Base-by-base conservation (phyloP, 2,888 invertebrate genomes). In the Epistrophella euchroma region DNA sequence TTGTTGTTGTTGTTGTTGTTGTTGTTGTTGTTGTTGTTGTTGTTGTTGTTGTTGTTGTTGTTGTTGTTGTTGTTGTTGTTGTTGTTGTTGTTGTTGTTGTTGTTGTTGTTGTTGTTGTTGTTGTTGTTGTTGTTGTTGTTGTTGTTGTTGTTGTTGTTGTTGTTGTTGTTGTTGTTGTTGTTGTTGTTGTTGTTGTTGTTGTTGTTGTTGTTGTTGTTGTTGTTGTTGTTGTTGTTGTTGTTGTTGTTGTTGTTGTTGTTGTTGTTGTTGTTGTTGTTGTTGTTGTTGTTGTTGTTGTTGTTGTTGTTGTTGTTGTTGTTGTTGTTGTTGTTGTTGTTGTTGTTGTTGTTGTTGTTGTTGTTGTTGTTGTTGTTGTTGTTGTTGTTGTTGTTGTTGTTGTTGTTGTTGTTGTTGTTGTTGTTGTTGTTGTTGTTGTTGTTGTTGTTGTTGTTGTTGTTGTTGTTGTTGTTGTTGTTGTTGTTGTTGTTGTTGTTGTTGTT, bases 71-170 rank as follows among this genome's bases (percentile, higher is more conserved):
- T 35, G 35, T 35, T 35, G 35, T 35, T 35, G 35, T 35, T 35
- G 35, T 11, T 35, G 35, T 35, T 35, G 35, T 35, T 35, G 35
- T 35, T 35, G 35, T 35, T 35, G 35, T 35, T 35, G 35, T 35
- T 35, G 35, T 35, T 35, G 35, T 35, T 35, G 35, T 35, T 35
- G 35, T 35, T 35, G 35, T 35, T 35, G 35, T 35, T 35, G 35
- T 35, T 35, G 35, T 35, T 35, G 35, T 35, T 35, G 43, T 43
- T 43, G 43, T 43, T 43, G 15, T 43, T 35, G 43, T 43, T 43
- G 43, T 43, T 43, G 43, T 43, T 43, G 43, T 43, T 43, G 43
- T 43, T 43, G 43, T 43, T 43, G 43, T 43, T 43, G 43, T 43
- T n/a, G 15, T 43, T n/a, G 43, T 15, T 40, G 40, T 32, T 32